Evolutionary conservation across 2,888 invertebrate species (phyloP).

Genomic region (Mongoloraphidia duomilia): DNA sequence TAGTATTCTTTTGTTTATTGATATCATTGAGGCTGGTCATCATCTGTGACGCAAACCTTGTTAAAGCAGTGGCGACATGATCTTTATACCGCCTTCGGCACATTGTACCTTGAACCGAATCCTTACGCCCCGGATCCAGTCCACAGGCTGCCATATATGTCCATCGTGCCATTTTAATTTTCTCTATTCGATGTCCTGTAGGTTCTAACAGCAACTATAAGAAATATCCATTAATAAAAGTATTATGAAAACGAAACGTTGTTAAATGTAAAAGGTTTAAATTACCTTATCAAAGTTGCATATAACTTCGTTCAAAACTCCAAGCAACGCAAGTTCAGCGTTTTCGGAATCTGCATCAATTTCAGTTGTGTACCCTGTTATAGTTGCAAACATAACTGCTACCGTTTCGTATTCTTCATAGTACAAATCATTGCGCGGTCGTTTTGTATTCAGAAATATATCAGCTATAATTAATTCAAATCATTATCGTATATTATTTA

Average conservation of each 20-base stretch:
- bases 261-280: constrained; percentile 12
- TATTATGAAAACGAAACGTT: background rate
- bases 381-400: constrained; percentile 92
- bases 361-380: constrained; percentile 67
- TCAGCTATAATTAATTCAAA: constrained; percentile 45
- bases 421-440: constrained; percentile 63
- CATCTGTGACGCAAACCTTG: constrained; percentile 60
- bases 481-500: constrained; percentile 3
- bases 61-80: constrained; percentile 41
- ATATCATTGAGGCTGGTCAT: constrained; percentile 46
- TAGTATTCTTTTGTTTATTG: constrained; percentile 37
- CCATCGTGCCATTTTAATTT: constrained; percentile 92
- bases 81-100: constrained; percentile 19
- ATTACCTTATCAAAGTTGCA: constrained; percentile 80
- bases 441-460: constrained; percentile 56
- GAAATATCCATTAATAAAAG: constrained; percentile 1
- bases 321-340: constrained; percentile 24
- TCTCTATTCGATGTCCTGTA: constrained; percentile 65
- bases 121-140: constrained; percentile 56
- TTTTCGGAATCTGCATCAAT: constrained; percentile 46
- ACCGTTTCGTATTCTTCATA: constrained; percentile 79
- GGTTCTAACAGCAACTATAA: constrained; percentile 47
- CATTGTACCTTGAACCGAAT: constrained; percentile 28
- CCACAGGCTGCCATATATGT: constrained; percentile 98
- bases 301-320: constrained; percentile 73